phyloP scores from a whole-genome alignment of 2,113 vertebrate genomes.

The Tachycineta bicolor region DNA sequence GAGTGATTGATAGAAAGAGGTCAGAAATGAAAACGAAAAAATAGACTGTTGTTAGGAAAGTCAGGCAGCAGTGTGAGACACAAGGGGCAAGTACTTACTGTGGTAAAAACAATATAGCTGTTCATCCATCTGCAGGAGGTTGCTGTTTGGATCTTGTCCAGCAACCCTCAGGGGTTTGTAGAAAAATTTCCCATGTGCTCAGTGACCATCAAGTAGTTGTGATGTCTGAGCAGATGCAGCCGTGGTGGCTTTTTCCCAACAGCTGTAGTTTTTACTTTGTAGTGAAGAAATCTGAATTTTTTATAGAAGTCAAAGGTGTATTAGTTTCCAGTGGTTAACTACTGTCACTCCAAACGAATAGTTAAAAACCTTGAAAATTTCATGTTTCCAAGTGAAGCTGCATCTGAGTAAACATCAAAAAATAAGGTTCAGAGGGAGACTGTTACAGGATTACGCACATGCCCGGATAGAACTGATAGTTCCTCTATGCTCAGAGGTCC shows the following conservation, averaged over 20 bases:
- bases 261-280: neutral
- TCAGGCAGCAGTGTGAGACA: neutral
- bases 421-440: neutral
- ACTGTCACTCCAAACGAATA: neutral
- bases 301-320: neutral
- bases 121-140: neutral
- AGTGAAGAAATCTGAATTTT: neutral
- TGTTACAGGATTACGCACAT: neutral
- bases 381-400: neutral
- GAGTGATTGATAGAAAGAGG: neutral
- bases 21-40: neutral
- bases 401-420: neutral
- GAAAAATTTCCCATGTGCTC: accelerated
- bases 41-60: neutral
- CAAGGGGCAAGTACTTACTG: neutral
- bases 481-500: neutral
- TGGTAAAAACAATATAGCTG: accelerated
- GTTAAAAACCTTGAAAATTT: neutral
- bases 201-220: neutral
- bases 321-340: neutral
- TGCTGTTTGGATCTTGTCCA: neutral
- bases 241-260: neutral
- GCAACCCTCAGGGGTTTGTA: neutral
- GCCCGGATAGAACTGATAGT: neutral
- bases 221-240: neutral